These are phyloP conservation scores for Coilia nasus DNA, from an alignment of 2,797 vertebrate species.

Conservation along the genomic window DNA sequence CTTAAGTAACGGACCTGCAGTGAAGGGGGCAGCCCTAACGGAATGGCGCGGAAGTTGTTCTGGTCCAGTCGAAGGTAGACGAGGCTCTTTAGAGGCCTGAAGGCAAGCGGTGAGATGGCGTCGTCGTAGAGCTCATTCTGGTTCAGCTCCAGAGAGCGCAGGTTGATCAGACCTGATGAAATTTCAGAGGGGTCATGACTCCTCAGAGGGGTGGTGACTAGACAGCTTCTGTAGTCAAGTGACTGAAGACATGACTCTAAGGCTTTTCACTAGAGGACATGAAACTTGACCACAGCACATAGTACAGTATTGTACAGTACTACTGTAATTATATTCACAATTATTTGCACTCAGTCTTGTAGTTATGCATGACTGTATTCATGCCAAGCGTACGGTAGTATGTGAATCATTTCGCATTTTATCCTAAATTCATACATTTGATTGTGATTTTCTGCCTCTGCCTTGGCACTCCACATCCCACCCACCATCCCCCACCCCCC, in stretches of 20 bases:
- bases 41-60: constrained; percentile 75
- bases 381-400: not conserved
- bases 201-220: no score
- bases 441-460: no score
- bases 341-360: not conserved
- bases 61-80: constrained; percentile 69
- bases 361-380: not conserved
- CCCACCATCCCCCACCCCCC: no score
- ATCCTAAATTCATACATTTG: not conserved
- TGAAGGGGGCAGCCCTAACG: constrained; percentile 72
- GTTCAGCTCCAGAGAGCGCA: constrained; percentile 75
- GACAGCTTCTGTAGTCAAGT: no score
- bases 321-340: not conserved
- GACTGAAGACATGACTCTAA: no score
- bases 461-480: no score
- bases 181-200: not conserved
- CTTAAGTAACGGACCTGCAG: constrained; percentile 70
- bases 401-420: not conserved
- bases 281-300: no score
- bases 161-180: constrained; percentile 70
- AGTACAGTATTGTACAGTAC: constrained; percentile 5
- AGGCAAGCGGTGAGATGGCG: constrained; percentile 68
- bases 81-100: constrained; percentile 72
- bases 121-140: constrained; percentile 74
- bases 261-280: no score